Conservation (phyloP, 2,797 vertebrate genomes). For the Typhlichthys eigenmanni region DNA sequence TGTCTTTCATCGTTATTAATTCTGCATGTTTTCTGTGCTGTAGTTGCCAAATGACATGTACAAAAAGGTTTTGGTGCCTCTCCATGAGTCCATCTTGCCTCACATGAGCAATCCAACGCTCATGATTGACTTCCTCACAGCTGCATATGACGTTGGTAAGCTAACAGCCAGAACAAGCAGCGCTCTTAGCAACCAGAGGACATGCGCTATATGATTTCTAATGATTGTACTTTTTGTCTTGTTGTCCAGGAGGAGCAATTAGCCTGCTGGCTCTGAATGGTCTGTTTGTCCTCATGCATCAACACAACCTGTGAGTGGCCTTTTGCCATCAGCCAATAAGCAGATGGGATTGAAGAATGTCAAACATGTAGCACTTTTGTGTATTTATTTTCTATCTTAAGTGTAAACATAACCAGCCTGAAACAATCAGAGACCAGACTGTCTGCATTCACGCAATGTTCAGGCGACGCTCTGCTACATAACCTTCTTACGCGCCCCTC, state of each 20-base stretch:
- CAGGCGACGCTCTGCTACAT: too few relatives aligned
- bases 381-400: too few relatives aligned
- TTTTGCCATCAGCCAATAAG: background rate
- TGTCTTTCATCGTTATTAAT: background rate
- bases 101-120: slow-evolving; percentile 91
- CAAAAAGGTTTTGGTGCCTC: slow-evolving; percentile 90
- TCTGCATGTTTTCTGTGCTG: slow-evolving; percentile 10
- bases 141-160: slow-evolving; percentile 91
- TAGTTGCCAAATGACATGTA: slow-evolving; percentile 89
- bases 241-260: slow-evolving; percentile 87
- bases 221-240: slow-evolving; percentile 3
- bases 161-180: slow-evolving; percentile 2
- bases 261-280: slow-evolving; percentile 95
- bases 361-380: background rate
- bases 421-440: too few relatives aligned
- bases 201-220: background rate
- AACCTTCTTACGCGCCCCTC: slow-evolving; percentile 9
- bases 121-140: slow-evolving; percentile 94
- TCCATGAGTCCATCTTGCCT: slow-evolving; percentile 90
- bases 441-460: background rate
- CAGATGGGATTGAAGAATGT: background rate
- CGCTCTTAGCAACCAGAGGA: too few relatives aligned
- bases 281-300: slow-evolving; percentile 91
- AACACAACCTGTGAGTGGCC: slow-evolving; percentile 94
- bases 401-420: too few relatives aligned